Conservation (phyloP, 1,140 invertebrate genomes). For the Anoplolepis gracilipes region DNA sequence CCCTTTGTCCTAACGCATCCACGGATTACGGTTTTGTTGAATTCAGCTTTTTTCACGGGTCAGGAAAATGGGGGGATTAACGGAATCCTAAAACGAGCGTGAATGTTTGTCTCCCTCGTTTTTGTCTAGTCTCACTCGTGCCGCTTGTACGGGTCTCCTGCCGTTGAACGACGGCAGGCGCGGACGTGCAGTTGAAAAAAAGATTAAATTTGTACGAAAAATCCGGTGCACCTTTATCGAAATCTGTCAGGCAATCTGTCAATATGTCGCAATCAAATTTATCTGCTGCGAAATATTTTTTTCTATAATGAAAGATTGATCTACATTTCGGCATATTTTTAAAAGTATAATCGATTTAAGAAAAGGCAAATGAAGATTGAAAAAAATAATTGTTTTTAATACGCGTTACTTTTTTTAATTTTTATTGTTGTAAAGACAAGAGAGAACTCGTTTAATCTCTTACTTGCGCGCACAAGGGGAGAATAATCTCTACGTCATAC, state of each 20-base stretch:
- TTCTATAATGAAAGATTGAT: slow-evolving; percentile 8
- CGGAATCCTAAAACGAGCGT: slow-evolving; percentile 60
- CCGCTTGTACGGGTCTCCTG: not conserved
- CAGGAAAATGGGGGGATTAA: slow-evolving; percentile 57
- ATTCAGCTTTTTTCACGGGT: slow-evolving; percentile 49
- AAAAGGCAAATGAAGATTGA: no score
- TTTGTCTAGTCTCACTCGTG: slow-evolving; percentile 33
- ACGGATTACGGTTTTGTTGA: slow-evolving; percentile 54
- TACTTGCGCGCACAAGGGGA: no score
- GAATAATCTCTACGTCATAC: not conserved
- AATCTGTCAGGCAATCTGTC: slow-evolving; percentile 51
- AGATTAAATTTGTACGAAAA: slow-evolving; percentile 50
- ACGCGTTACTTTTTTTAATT: not conserved
- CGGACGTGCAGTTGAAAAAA: slow-evolving; percentile 26
- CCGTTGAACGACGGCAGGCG: slow-evolving; percentile 9
- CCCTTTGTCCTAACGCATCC: slow-evolving; percentile 50
- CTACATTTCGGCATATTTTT: not conserved
- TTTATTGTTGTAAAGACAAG: not conserved
- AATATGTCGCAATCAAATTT: slow-evolving; percentile 26
- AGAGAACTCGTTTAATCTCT: not conserved
- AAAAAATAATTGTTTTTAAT: not conserved
- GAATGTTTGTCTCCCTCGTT: slow-evolving; percentile 53
- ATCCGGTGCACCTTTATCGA: slow-evolving; percentile 4
- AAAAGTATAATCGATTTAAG: not conserved
- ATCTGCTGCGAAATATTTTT: not conserved